Conservation (phyloP, 1,140 invertebrate species). For the Drosophila punjabiensis region DNA sequence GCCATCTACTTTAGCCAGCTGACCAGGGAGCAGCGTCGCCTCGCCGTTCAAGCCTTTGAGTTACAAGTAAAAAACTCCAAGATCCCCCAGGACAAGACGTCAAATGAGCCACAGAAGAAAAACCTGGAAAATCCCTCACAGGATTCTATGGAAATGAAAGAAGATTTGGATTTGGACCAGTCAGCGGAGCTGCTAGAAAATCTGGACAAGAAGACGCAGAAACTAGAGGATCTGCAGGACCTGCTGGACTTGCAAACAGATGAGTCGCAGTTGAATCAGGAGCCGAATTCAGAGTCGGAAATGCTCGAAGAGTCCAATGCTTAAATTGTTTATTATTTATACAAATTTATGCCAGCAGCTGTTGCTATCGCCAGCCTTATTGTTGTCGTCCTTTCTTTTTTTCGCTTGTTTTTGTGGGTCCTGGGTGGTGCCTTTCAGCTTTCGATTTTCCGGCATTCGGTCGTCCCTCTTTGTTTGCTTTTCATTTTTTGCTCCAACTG, state of each 20-base stretch:
- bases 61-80: conserved; percentile 16
- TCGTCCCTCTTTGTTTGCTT: conserved; percentile 60
- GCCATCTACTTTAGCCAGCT: conserved; percentile 31
- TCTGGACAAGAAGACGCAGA: background rate
- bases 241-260: background rate
- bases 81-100: background rate
- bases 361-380: conserved; percentile 47
- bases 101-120: background rate
- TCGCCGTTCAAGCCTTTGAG: conserved; percentile 37
- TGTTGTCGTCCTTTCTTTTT: conserved; percentile 33
- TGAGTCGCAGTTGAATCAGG: background rate
- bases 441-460: conserved; percentile 28
- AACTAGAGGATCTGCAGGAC: background rate
- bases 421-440: conserved; percentile 14
- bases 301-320: conserved; percentile 23
- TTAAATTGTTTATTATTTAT: conserved; percentile 78
- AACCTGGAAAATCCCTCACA: too few species aligned
- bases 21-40: conserved; percentile 41
- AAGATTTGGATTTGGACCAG: background rate
- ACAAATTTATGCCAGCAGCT: conserved; percentile 79
- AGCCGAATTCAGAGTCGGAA: background rate
- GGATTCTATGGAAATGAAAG: background rate
- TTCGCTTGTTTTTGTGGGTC: conserved; percentile 6
- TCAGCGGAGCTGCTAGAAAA: background rate
- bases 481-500: conserved; percentile 75